Base-by-base conservation (phyloP, 2,888 invertebrate genomes). In the Tachina lurida region DNA sequence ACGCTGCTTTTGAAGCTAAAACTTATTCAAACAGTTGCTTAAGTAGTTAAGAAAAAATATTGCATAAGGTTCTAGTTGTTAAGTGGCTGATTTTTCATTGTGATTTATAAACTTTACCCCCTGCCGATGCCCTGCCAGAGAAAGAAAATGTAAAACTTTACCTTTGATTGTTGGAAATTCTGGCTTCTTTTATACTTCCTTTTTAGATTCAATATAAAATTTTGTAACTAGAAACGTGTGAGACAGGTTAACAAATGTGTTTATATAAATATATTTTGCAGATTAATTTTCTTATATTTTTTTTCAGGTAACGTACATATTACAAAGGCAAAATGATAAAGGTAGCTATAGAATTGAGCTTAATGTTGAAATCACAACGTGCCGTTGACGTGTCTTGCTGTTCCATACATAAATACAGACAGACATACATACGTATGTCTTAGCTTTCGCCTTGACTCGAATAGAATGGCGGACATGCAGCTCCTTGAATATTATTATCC, bases 161-260 rank as follows among this genome's bases (percentile, higher is more conserved):
- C 67, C 15, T 77, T 49, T 52, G 65, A 77, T 83, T 83, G 77
- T 68, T 68, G 10, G 9, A 54, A 54, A 71, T 62, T 58, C 7
- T 19, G 52, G 45, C 58, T 80, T 58, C 15, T 60, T 68, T 81
- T 52, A 12, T 58, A 41, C 47, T 58, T 71, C 7, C 8, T 65
- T 56, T 56, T 73, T 41, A 1, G 7, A 52, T 76, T 49, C 63
- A 41, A 56, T 54, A 71, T 63, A 71, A 71, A 31, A 71, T 83
- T 71, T 71, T 39, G 58, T 58, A 62, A 63, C 56, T 65, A 43
- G 58, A 63, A 58, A 71, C 65, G 77, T 77, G 71, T 67, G 60
- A 67, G 71, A 73, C 65, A 67, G 65, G 60, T 77, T 77, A 77
- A 67, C 73, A 83, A 83, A 77, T 83, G 71, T 65, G 77, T 77